phyloP scores from a whole-genome alignment of 2,113 vertebrate genomes.

The Amblyornis subalaris region DNA sequence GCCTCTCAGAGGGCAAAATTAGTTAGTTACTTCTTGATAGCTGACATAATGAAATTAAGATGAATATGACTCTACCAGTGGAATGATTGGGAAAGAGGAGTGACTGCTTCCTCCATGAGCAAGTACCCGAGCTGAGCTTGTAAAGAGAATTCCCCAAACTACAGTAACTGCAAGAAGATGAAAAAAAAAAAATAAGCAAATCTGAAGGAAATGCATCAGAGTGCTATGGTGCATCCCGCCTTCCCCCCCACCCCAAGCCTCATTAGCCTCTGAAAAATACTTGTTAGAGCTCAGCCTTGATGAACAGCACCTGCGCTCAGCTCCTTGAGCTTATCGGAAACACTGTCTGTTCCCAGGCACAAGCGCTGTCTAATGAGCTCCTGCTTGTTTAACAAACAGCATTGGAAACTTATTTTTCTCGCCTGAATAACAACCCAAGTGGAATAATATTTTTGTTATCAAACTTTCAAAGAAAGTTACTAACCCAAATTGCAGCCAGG shows the following conservation, averaged over 20 bases:
- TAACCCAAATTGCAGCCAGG: fast-evolving
- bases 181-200: background rate
- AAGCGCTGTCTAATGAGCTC: background rate
- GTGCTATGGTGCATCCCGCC: background rate
- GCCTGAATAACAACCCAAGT: background rate
- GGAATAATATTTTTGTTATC: background rate
- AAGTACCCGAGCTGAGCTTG: background rate
- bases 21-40: background rate
- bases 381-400: background rate
- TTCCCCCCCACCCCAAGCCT: too few species aligned
- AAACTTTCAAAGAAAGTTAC: background rate
- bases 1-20: background rate
- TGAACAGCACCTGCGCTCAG: background rate
- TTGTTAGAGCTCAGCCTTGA: background rate
- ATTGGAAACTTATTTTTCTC: background rate
- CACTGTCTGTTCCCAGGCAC: background rate
- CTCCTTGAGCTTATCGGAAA: background rate
- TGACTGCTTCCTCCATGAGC: background rate
- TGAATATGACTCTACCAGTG: background rate
- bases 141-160: background rate
- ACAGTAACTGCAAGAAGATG: background rate
- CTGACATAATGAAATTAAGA: background rate
- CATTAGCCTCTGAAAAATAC: background rate
- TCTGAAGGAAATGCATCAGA: background rate
- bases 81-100: background rate